phyloP scores from a whole-genome alignment of 2,888 invertebrate species.

The Stenoptilia bipunctidactyla region DNA sequence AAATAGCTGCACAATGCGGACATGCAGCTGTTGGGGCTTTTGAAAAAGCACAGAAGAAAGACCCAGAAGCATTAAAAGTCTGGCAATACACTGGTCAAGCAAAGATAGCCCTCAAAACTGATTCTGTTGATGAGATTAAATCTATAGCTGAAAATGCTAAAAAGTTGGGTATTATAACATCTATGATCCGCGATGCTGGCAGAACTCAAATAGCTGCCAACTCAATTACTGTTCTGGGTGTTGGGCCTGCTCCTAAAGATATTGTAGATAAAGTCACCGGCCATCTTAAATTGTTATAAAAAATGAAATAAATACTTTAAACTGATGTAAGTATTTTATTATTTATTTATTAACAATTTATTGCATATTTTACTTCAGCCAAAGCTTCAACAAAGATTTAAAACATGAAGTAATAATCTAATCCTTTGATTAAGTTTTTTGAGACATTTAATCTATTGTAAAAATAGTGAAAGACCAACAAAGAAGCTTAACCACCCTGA shows the following conservation, averaged over 20 bases:
- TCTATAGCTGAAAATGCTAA: slow-evolving; percentile 79
- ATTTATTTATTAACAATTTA: too few species aligned
- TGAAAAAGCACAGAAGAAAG: slow-evolving; percentile 74
- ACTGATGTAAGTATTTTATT: too few species aligned
- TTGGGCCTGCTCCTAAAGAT: slow-evolving; percentile 89
- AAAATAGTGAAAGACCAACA: too few species aligned
- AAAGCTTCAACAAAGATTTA: too few species aligned
- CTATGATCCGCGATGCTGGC: slow-evolving; percentile 90
- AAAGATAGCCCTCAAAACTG: slow-evolving; percentile 88
- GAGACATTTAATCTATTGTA: too few species aligned
- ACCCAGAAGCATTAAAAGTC: slow-evolving; percentile 68
- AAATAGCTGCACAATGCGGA: slow-evolving; percentile 94
- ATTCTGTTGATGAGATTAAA: slow-evolving; percentile 80
- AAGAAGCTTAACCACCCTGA: too few species aligned
- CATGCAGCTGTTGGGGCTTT: slow-evolving; percentile 94
- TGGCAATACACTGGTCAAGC: slow-evolving; percentile 83
- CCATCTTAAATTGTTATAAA: slow-evolving; percentile 87
- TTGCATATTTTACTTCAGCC: too few species aligned
- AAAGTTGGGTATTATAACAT: slow-evolving; percentile 76
- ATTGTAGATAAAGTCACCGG: slow-evolving; percentile 87
- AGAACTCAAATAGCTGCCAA: slow-evolving; percentile 93
- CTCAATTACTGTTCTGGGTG: slow-evolving; percentile 89
- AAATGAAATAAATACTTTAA: not conserved
- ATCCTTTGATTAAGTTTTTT: too few species aligned
- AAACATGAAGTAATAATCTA: too few species aligned